Base-by-base conservation (phyloP, 2,113 vertebrate genomes). In the Ancistrus triradiatus region DNA sequence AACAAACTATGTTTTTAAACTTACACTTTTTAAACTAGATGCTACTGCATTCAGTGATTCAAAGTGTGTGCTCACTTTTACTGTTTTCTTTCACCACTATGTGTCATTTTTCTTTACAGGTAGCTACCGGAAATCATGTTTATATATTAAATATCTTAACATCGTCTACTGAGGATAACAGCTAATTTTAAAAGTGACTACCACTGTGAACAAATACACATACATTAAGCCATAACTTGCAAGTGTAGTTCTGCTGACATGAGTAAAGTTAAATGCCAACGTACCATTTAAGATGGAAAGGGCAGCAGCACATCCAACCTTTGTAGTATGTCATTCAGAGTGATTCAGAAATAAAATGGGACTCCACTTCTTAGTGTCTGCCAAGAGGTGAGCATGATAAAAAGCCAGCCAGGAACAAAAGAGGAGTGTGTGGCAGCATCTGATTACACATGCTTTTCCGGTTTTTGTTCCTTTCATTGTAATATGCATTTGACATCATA, bases 211-310 rank as follows among this genome's bases (percentile, higher is more conserved):
- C 74, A 77, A 74, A 76, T 70, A 74, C 64, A 75, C 69, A 69
- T 60, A 62, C 66, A 67, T 70, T 61, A 74, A 69, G 77, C 80
- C 80, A 80, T 84, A 86, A 79, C 84, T 85, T 81, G 79, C 80
- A 80, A 84, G 81, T 81, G 84, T 84, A 74, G 83, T 84, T 89
- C 80, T 82, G 83, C 85, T 90, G 86, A 89, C 86, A 88, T 69
- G 70, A 80, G 82, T 84, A 82, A 86, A 86, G 87, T 82, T 86
- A 90, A 90, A 90, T 90, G 86, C 86, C 88, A 90, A 83, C 83
- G 80, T 90, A 90, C 87, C 86, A 89, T 90, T 88, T 90, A 87
- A 87, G 81, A 88, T 75, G 82, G 84, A 90, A 90, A 88, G 87
- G 85, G 82, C 86, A 88, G 77, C 74, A 28, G 84, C 84, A 78